A percentile compares a stretch with the other conserved stretches of the same genome.
phyloP scores from a whole-genome alignment of 2,888 invertebrate species.

The Dryocosmus kuriphilus region DNA sequence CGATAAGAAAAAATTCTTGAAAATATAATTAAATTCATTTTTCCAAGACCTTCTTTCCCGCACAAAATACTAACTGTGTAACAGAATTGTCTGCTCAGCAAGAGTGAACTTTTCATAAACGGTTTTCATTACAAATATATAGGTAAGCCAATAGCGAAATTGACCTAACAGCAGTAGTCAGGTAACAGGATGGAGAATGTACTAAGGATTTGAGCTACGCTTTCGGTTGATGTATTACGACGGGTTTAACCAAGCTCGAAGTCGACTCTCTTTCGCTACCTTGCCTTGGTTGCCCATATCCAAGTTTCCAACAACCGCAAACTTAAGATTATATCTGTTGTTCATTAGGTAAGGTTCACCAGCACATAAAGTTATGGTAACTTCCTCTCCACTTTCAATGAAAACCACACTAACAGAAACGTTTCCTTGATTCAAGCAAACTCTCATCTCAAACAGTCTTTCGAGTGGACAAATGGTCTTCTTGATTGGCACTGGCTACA shows the following conservation, averaged over 20 bases:
- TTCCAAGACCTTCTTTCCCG: too few relatives aligned
- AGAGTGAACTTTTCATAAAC: slow-evolving; percentile 12
- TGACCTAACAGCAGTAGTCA: slow-evolving; percentile 10
- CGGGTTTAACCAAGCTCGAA: slow-evolving; percentile 24
- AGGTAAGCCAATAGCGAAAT: background rate
- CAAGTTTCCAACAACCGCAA: slow-evolving; percentile 44
- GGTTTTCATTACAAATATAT: background rate
- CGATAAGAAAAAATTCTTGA: too few relatives aligned
- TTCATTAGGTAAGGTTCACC: slow-evolving; percentile 56
- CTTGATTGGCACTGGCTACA: background rate
- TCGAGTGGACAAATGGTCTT: background rate
- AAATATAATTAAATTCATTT: too few relatives aligned
- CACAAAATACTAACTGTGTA: too few relatives aligned
- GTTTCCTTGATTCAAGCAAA: background rate
- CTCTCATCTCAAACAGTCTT: background rate
- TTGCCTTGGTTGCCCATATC: slow-evolving; percentile 30
- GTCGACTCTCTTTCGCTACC: background rate
- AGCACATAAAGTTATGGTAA: slow-evolving; percentile 49
- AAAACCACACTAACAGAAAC: slow-evolving; percentile 42
- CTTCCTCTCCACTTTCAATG: slow-evolving; percentile 45
- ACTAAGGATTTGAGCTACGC: slow-evolving; percentile 23
- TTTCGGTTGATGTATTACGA: slow-evolving; percentile 23
- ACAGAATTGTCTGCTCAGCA: background rate
- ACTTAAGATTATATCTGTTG: slow-evolving; percentile 53
- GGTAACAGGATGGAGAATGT: background rate